Base-by-base conservation (phyloP, 2,113 vertebrate species). In the Pomatostomus ruficeps region DNA sequence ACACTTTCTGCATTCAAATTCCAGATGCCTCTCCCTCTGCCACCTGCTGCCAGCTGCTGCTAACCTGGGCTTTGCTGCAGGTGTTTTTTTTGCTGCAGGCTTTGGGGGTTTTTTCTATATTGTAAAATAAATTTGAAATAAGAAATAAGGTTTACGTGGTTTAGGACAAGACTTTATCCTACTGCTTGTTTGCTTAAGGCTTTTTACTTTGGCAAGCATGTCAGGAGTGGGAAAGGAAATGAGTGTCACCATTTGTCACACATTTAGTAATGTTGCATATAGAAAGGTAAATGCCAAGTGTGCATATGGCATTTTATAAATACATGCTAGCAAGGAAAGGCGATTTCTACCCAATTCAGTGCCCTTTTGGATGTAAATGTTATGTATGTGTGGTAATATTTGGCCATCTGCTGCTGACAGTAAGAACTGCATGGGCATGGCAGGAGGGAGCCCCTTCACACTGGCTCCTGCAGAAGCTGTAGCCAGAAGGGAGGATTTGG, bases 321-420 rank as follows among this genome's bases (percentile, higher is more conserved):
- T 87, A 95, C 74, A 57, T 22, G 57, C 46, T 92, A 87, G 87
- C 93, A 89, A 85, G 43, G 45, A 77, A 42, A 86, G 88, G 82
- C 26, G 3, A 57, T 86, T 95, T 81, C 59, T 84, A 67, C 68
- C 40, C 83, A 55, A 5, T 89, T 45, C 55, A 4, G 45, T 52
- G 79, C 68, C 90, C 93, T 84, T 94, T 93, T 67, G 66, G 79
- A 73, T 88, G 76, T 88, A 95, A 95, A 91, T 73, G 85, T 91
- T 90, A 90, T 66, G 63, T 38, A 96, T 96, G 65, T 91, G 88
- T 88, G 96, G 94, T 97, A 90, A 95, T 72, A 63, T 93, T 84
- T 90, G 96, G 96, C 96, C 96, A 96, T 97, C 96, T 97, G 95
- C 94, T 96, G 95, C 86, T 88, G 90, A 48, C 5, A 96, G 85